Percentiles rank a stretch among this genome's conserved stretches.
Evolutionary conservation across 1,140 invertebrate species (phyloP).

Genomic region (Meteorus sp.): DNA sequence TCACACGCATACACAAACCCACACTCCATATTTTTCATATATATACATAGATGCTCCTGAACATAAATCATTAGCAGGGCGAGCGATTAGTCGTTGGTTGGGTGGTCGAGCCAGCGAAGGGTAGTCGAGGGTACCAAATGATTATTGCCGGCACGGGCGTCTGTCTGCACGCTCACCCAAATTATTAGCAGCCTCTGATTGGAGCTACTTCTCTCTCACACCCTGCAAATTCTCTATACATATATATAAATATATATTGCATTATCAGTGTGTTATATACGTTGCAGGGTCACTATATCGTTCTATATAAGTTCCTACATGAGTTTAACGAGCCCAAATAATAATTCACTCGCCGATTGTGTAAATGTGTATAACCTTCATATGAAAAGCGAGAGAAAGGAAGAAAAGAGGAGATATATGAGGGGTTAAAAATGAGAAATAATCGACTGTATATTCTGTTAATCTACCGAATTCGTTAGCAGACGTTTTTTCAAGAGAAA

Average conservation of each 20-base stretch:
- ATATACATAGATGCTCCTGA: conserved; percentile 19
- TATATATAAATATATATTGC: too few species aligned
- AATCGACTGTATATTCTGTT: conserved; percentile 3
- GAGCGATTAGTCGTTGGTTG: conserved; percentile 51
- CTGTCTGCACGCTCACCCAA: conserved; percentile 25
- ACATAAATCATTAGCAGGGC: conserved; percentile 57
- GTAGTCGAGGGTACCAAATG: conserved; percentile 37
- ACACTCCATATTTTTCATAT: too few species aligned
- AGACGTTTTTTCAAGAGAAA: too few species aligned
- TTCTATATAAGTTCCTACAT: too few species aligned
- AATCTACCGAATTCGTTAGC: background rate
- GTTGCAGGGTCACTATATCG: too few species aligned
- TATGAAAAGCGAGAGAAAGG: background rate
- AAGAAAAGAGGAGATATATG: too few species aligned
- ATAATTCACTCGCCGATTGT: background rate
- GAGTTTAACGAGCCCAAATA: conserved; percentile 13
- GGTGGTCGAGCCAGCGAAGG: conserved; percentile 37
- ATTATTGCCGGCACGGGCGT: conserved; percentile 48
- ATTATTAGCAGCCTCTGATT: conserved; percentile 55
- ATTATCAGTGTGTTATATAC: too few species aligned
- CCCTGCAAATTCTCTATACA: background rate
- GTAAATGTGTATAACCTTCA: background rate
- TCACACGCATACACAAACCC: too few species aligned
- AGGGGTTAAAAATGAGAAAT: conserved; percentile 10
- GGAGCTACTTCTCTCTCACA: conserved; percentile 41